phyloP scores from a whole-genome alignment of 2,888 invertebrate genomes.

The Endotricha flammealis region DNA sequence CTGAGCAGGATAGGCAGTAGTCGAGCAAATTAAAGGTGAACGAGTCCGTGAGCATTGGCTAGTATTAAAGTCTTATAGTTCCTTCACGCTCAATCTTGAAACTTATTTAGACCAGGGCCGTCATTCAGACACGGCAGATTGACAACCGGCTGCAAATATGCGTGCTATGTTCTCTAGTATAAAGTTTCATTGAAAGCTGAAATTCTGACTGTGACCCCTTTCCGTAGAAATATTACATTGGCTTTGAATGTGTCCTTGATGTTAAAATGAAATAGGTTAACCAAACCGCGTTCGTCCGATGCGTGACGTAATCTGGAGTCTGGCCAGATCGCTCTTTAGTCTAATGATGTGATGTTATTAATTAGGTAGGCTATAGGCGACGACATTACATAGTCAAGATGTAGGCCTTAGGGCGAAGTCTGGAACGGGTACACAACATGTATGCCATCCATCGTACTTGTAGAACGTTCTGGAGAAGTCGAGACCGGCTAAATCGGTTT shows the following conservation, averaged over 20 bases:
- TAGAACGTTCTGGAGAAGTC: constrained; percentile 36
- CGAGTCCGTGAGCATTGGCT: no score
- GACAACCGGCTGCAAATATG: no score
- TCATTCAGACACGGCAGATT: no score
- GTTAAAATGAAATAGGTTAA: constrained; percentile 56
- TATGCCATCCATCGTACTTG: constrained; percentile 32
- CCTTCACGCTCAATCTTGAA: no score
- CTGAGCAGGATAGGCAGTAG: no score
- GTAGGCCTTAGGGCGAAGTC: constrained; percentile 23
- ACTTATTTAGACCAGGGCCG: no score
- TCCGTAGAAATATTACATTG: constrained; percentile 17
- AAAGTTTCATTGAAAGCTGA: no score
- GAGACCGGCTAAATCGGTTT: constrained; percentile 39
- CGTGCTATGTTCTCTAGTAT: no score
- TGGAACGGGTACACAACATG: constrained; percentile 18
- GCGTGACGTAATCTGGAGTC: constrained; percentile 45
- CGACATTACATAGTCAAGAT: constrained; percentile 23
- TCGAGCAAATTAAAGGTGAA: no score
- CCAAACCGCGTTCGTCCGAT: constrained; percentile 43
- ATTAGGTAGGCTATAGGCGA: constrained; percentile 37
- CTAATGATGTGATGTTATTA: constrained; percentile 55
- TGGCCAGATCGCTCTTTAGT: constrained; percentile 44
- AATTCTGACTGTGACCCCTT: constrained; percentile 7
- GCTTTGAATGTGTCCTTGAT: constrained; percentile 35
- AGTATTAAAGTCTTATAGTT: no score